Evolutionary conservation across 2,113 vertebrate genomes (phyloP).

Genomic region (Glaucidium brasilianum): DNA sequence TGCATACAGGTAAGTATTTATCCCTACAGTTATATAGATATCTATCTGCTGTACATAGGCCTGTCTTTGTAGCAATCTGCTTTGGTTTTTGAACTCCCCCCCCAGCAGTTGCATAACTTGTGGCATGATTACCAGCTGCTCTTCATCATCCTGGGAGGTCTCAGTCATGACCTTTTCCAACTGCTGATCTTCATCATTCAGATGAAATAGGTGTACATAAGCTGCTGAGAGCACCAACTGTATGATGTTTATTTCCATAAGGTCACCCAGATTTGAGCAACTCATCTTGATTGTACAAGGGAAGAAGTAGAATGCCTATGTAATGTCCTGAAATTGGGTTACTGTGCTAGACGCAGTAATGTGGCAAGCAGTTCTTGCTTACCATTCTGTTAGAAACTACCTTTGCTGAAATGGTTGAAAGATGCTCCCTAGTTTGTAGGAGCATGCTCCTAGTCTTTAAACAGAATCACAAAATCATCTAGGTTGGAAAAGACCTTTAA

Average conservation of each 20-base stretch:
- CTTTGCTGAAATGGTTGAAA: background rate
- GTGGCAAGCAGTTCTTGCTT: background rate
- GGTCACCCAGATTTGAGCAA: background rate
- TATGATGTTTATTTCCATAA: background rate
- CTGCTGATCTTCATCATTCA: conserved; percentile 4
- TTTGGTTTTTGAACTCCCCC: background rate
- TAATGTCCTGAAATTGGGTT: background rate
- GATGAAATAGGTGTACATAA: background rate
- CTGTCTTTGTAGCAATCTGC: conserved; percentile 40
- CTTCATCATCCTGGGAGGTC: conserved; percentile 59
- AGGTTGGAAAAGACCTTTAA: no score
- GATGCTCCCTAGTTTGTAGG: background rate
- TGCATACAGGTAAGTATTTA: conserved; percentile 57
- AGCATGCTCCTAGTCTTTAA: background rate
- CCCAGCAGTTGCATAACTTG: conserved; percentile 35
- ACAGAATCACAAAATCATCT: no score
- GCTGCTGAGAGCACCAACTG: background rate
- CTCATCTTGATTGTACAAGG: background rate
- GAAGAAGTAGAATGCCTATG: background rate
- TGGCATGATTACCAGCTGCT: conserved; percentile 21
- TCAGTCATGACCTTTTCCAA: conserved; percentile 57
- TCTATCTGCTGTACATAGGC: conserved; percentile 29
- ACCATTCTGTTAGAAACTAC: background rate
- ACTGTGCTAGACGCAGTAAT: background rate
- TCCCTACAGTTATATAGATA: conserved; percentile 62